Evolutionary conservation across 1,140 invertebrate species (phyloP).

Genomic region (Drosophila navojoa): DNA sequence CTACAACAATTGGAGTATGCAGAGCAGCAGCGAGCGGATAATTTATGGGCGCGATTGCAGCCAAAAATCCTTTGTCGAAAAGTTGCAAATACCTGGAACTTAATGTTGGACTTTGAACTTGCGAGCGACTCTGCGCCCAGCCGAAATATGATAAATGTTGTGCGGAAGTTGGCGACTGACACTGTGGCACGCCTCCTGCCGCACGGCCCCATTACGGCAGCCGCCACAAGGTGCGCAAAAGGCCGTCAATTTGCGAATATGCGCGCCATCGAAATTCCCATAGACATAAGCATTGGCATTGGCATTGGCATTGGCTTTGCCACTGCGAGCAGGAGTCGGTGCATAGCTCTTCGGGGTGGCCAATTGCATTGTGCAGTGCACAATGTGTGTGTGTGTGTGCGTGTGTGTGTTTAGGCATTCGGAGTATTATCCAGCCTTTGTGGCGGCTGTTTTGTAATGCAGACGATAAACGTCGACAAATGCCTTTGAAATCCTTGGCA

Average conservation of each 20-base stretch:
- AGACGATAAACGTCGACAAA: constrained; percentile 72
- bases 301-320: background rate
- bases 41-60: constrained; percentile 79
- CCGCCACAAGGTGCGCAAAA: constrained; percentile 36
- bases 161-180: constrained; percentile 61
- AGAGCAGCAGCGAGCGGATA: constrained; percentile 41
- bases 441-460: constrained; percentile 58
- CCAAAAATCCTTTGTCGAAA: constrained; percentile 82
- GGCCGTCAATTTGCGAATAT: constrained; percentile 71
- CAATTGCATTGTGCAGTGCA: constrained; percentile 47
- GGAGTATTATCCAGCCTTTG: constrained; percentile 3
- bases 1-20: constrained; percentile 11
- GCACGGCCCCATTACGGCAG: constrained; percentile 2
- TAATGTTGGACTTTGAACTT: constrained; percentile 80
- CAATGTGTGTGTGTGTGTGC: constrained; percentile 3
- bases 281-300: constrained; percentile 32
- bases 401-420: constrained; percentile 15
- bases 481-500: constrained; percentile 65
- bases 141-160: constrained; percentile 79
- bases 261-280: constrained; percentile 61
- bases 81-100: constrained; percentile 82
- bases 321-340: constrained; percentile 1
- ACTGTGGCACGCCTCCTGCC: constrained; percentile 16
- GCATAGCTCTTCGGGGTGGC: constrained; percentile 40
- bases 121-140: constrained; percentile 36